phyloP scores from a whole-genome alignment of 2,888 invertebrate genomes.

The Adelphocoris suturalis region DNA sequence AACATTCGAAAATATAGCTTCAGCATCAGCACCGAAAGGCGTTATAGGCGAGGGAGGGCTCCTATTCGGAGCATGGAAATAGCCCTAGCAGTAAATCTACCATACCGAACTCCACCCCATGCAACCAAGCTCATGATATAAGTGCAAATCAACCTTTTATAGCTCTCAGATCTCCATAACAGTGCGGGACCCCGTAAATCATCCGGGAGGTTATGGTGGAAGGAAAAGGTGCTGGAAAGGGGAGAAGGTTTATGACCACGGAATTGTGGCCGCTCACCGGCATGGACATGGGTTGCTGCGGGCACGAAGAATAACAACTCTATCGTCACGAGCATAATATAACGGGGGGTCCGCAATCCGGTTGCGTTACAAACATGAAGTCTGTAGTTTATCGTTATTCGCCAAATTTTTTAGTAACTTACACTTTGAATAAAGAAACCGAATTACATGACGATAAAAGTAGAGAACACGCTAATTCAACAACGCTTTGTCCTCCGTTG shows the following conservation, averaged over 20 bases:
- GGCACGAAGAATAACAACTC: slow-evolving; percentile 56
- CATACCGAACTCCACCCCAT: slow-evolving; percentile 48
- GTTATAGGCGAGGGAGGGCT: slow-evolving; percentile 54
- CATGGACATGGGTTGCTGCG: slow-evolving; percentile 34
- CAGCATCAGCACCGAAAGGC: slow-evolving; percentile 50
- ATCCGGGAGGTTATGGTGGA: slow-evolving; percentile 58
- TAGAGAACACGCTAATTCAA: no score
- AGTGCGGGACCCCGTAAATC: slow-evolving; percentile 70
- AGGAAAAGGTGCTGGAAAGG: slow-evolving; percentile 62
- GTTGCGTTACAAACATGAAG: slow-evolving; percentile 25
- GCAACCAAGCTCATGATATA: slow-evolving; percentile 67
- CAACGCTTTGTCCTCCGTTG: no score
- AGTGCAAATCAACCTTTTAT: slow-evolving; percentile 72
- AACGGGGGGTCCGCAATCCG: background rate
- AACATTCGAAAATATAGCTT: slow-evolving; percentile 57
- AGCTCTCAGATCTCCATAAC: slow-evolving; percentile 71
- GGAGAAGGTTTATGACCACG: slow-evolving; percentile 63
- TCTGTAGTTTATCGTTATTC: background rate
- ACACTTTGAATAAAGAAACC: background rate
- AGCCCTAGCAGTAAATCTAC: slow-evolving; percentile 62
- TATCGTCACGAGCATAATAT: slow-evolving; percentile 57
- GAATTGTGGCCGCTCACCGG: slow-evolving; percentile 53
- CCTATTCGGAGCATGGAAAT: slow-evolving; percentile 61
- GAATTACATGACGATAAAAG: background rate
- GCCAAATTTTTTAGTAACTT: background rate